Base-by-base conservation (phyloP, 2,113 vertebrate species). In the Chaenocephalus aceratus region DNA sequence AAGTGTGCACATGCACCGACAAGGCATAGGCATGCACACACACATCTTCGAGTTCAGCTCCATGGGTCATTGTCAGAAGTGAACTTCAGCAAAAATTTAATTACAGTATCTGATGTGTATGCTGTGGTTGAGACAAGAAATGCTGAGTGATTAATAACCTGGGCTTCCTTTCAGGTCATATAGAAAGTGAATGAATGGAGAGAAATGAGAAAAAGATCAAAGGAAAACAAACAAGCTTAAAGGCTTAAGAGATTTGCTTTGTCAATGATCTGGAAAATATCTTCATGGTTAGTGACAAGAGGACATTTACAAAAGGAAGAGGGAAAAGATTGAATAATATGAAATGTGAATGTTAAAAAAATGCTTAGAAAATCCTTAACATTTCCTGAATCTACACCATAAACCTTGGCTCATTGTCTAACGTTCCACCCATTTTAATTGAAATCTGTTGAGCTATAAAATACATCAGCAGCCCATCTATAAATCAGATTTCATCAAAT, bases 1-100 rank as follows among this genome's bases (percentile, higher is more conserved):
- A 34, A 59, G 72, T 76, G 51, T 10, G 41, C 62, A 83, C 75
- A 71, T 74, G 84, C 65, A 88, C 63, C n/a, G 9, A 62, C 41
- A 4, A 44, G n/a, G 60, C 78, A 68, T 13, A 49, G 46, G 36
- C 63, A 52, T 52, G 60, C 69, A 57, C 46, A 59, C 18, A 63
- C 36, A 52, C 56, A 30, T 56, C 45, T 53, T 6, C 41, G 71
- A 70, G 51, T 80, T 66, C 44, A 67, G 46, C 16, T 63, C 2
- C 3, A n/a, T 23, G 30, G 63, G 14, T 70, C 68, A 48, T 10
- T 51, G 78, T 75, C 52, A 54, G 52, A 70, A 41, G 48, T 60
- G 21, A 46, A 66, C 36, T 13, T 10, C 23, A 54, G 36, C 73
- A 74, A 41, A 70, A 67, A 59, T 57, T 59, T 34, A 79, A 51